Base-by-base conservation (phyloP, 2,797 vertebrate genomes). In the Danio tinwini region DNA sequence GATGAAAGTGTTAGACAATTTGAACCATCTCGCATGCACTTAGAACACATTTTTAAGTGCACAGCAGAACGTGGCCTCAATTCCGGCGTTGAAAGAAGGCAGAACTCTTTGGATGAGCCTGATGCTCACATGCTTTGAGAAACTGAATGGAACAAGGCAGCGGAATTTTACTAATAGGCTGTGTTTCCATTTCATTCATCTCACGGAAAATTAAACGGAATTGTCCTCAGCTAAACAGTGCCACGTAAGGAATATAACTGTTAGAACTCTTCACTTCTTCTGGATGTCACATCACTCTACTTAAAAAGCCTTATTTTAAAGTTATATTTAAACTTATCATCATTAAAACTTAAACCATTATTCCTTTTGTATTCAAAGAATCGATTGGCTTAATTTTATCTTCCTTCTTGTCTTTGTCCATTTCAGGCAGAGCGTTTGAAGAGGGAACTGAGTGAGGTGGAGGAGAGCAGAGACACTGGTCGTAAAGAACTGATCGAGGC, bases 361-460 rank as follows among this genome's bases (percentile, higher is more conserved):
- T n/a, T n/a, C n/a, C n/a, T n/a, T n/a, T n/a, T n/a, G 29, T 29
- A 29, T 29, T 81, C 70, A 78, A 2, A 16, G 12, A 71, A 16
- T 50, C 1, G n/a, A 37, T 55, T 56, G 49, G 11, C n/a, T 11
- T 42, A 12, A 19, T 72, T 64, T 17, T 39, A 19, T 62, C 52
- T 64, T 44, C n/a, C 37, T 12, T 71, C 17, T 80, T 16, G 42
- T 67, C 59, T 50, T 11, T n/a, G 42, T 62, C 44, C 58, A 11
- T 63, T 68, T 74, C 78, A 97, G 96, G 88, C 91, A 12, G 89
- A 94, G 76, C 83, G 58, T 44, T 86, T 96, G 79, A 89, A 79
- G 62, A 87, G 76, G 4, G 91, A 93, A 79, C 87, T 96, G 65
- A 87, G 79, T 5, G 72, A 90, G 65, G 88, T 89, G 21, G 93